Conservation (phyloP, 2,888 invertebrate species). For the Leptopterna dolabrata region DNA sequence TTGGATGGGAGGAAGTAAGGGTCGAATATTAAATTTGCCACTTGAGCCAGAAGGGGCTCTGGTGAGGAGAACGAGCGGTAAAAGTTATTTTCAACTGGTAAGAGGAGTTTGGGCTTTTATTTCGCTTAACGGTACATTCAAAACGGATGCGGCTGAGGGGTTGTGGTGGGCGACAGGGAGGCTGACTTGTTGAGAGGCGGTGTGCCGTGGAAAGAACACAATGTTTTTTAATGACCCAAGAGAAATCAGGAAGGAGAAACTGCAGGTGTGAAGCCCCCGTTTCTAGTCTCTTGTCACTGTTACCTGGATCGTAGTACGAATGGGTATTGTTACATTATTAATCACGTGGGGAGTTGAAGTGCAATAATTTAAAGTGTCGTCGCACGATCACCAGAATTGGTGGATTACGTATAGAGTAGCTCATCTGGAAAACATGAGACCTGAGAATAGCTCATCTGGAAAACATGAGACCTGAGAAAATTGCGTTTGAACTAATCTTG, state of each 20-base stretch:
- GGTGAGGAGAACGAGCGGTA: neutral
- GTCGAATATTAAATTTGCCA: constrained; percentile 42
- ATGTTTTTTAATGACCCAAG: constrained; percentile 11
- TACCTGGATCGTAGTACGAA: neutral
- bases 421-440: too few species aligned
- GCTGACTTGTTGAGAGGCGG: neutral
- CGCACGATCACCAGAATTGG: too few species aligned
- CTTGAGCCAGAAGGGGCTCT: neutral
- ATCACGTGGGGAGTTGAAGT: neutral
- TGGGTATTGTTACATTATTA: neutral
- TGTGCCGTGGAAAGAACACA: neutral
- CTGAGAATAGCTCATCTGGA: too few species aligned
- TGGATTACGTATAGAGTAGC: too few species aligned
- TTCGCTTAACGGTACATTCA: constrained; percentile 3
- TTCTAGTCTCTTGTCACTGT: neutral
- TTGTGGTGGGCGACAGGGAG: neutral
- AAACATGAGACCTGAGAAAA: too few species aligned
- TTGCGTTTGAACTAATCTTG: too few species aligned
- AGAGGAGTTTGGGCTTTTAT: neutral
- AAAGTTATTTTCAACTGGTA: constrained; percentile 2
- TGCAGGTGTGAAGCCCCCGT: neutral
- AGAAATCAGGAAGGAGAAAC: neutral
- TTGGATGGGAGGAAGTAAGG: neutral
- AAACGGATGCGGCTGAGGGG: neutral
- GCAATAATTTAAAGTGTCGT: too few species aligned